Conservation (phyloP, 2,888 invertebrate genomes). For the Cenopis cana region DNA sequence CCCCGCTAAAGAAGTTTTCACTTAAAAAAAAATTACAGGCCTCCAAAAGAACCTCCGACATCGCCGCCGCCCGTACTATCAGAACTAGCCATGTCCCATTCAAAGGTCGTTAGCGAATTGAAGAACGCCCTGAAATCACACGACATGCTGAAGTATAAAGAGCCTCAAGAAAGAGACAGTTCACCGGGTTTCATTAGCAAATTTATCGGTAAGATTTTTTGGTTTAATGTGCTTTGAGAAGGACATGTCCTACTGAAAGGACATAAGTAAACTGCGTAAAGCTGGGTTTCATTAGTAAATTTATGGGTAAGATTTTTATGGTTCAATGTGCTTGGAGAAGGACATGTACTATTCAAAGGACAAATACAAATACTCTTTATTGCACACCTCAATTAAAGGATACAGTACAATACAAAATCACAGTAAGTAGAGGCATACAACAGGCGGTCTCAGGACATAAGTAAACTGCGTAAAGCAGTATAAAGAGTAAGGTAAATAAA, state of each 20-base stretch:
- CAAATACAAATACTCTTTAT: no score
- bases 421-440: no score
- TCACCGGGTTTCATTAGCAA: constrained; percentile 79
- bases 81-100: constrained; percentile 77
- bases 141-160: constrained; percentile 65
- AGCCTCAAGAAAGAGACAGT: constrained; percentile 58
- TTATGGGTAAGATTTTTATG: constrained; percentile 59
- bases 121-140: constrained; percentile 80
- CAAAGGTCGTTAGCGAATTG: constrained; percentile 78
- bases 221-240: neutral
- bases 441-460: no score
- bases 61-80: constrained; percentile 72
- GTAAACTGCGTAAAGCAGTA: neutral
- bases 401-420: no score
- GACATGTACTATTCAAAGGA: no score
- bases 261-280: no score
- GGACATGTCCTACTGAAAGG: neutral
- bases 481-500: neutral
- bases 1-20: no score
- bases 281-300: constrained; percentile 78
- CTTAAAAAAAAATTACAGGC: constrained; percentile 45
- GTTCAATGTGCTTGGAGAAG: no score
- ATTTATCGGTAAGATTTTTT: constrained; percentile 62
- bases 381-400: no score
- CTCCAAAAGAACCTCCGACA: constrained; percentile 60